Base-by-base conservation (phyloP, 2,797 vertebrate genomes). In the Pseudomugil gertrudae region DNA sequence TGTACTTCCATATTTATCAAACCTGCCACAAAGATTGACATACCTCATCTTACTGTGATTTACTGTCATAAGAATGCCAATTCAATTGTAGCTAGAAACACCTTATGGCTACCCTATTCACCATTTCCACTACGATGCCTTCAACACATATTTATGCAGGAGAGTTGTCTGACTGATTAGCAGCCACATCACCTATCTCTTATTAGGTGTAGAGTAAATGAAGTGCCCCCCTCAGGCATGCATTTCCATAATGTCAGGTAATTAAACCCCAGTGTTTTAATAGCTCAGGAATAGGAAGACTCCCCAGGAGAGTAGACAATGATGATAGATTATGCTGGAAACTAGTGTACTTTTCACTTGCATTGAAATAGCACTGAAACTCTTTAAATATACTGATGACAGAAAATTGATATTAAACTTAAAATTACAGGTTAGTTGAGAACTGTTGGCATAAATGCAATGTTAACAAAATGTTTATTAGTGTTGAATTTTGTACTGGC, bases 231-330 rank as follows among this genome's bases (percentile, higher is more conserved):
- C 85, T 87, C 87, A 89, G 91, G 87, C 88, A 88, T 79, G 86
- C 87, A 91, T 92, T 90, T 93, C 90, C 89, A 90, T 93, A 91
- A 91, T 91, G 88, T 88, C 87, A 91, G 87, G 87, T 92, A 91
- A 92, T 93, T 92, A 92, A 91, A 87, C 89, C 84, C 86, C 74
- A 86, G 87, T 88, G 88, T 84, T 92, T 90, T 90, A 92, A 90
- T 89, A 87, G 84, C 83, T 89, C 82, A 87, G 86, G 82, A 86
- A 90, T 88, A 84, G 83, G 78, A 88, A 82, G 79, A 56, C 81
- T 84, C 86, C 79, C 75, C 81, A 71, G 78, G 87, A 90, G 89
- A 81, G 71, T 33, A 67, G 79, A 84, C 74, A 82, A 81, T 76
- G 79, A 83, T 77, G 89, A 85, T 76, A 80, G 80, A 88, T 82